These are phyloP conservation scores for Sapajus apella DNA, from an alignment of 2,113 vertebrate species.

Conservation along the genomic window DNA sequence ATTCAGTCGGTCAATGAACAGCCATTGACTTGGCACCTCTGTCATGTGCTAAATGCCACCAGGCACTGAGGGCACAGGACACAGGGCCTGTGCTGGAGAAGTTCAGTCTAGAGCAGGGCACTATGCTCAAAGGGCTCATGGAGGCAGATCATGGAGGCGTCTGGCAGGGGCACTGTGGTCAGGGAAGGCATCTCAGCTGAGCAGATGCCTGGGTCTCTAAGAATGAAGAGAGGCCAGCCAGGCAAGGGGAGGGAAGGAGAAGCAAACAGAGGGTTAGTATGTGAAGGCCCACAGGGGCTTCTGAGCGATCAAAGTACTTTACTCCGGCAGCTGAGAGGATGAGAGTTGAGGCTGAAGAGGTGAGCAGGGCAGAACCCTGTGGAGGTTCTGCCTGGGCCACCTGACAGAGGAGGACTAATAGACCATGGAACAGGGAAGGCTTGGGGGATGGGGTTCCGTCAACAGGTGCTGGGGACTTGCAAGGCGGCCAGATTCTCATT, in stretches of 20 bases:
- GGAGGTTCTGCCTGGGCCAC: neutral
- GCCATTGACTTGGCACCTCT: neutral
- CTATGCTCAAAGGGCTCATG: rapidly evolving
- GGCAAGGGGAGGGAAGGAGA: neutral
- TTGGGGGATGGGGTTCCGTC: neutral
- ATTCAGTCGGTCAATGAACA: neutral
- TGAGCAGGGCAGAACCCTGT: rapidly evolving
- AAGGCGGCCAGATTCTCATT: neutral
- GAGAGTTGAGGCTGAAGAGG: neutral
- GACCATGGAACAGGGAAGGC: neutral
- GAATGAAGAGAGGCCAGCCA: neutral
- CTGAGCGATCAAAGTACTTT: neutral
- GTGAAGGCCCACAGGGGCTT: neutral
- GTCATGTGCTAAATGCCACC: neutral
- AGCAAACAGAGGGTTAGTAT: neutral
- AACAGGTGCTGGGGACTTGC: neutral
- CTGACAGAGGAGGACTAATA: neutral
- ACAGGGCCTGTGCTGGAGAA: neutral
- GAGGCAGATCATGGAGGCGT: neutral
- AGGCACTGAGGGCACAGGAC: neutral
- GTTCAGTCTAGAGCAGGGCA: neutral
- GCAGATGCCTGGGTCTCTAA: neutral
- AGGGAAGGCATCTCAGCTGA: neutral
- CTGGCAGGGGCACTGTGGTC: neutral
- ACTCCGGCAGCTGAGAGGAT: neutral